phyloP scores from a whole-genome alignment of 2,797 vertebrate genomes.

The Trachurus trachurus region DNA sequence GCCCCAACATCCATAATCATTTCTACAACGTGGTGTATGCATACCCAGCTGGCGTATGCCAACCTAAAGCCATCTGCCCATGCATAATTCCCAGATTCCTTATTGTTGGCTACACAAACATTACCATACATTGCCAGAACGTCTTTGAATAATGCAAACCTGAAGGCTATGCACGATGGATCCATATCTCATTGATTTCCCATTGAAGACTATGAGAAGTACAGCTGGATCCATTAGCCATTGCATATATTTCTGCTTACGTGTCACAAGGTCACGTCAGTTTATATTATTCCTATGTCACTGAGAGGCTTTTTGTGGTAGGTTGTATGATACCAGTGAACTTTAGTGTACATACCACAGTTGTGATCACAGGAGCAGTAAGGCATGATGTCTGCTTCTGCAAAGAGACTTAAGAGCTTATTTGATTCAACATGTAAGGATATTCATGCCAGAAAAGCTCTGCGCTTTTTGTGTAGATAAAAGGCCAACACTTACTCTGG shows the following conservation, averaged over 20 bases:
- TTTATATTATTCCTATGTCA: slow-evolving; percentile 35
- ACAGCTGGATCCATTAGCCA: slow-evolving; percentile 30
- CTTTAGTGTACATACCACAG: not conserved
- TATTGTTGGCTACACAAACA: slow-evolving; percentile 22
- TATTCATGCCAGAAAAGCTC: not conserved
- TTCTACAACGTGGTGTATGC: slow-evolving; percentile 16
- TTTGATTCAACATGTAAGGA: not conserved
- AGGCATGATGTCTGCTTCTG: not conserved
- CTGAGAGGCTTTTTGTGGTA: slow-evolving; percentile 13
- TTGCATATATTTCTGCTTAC: slow-evolving; percentile 14
- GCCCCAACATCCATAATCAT: slow-evolving; percentile 28
- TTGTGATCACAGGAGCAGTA: not conserved
- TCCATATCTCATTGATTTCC: slow-evolving; percentile 64
- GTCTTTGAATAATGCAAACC: slow-evolving; percentile 52
- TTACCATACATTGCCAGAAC: slow-evolving; percentile 14
- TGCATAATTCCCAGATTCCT: slow-evolving; percentile 45
- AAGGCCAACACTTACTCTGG: not conserved
- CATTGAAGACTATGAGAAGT: slow-evolving; percentile 26
- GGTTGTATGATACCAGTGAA: slow-evolving; percentile 4
- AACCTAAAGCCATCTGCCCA: slow-evolving; percentile 47
- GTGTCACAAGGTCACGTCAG: slow-evolving; percentile 29
- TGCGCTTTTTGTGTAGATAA: not conserved
- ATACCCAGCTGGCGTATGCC: slow-evolving; percentile 39
- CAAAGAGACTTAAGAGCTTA: not conserved
- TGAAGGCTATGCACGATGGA: slow-evolving; percentile 29